Evolutionary conservation across 2,888 invertebrate species (phyloP).

Genomic region (Ceramica pisi): DNA sequence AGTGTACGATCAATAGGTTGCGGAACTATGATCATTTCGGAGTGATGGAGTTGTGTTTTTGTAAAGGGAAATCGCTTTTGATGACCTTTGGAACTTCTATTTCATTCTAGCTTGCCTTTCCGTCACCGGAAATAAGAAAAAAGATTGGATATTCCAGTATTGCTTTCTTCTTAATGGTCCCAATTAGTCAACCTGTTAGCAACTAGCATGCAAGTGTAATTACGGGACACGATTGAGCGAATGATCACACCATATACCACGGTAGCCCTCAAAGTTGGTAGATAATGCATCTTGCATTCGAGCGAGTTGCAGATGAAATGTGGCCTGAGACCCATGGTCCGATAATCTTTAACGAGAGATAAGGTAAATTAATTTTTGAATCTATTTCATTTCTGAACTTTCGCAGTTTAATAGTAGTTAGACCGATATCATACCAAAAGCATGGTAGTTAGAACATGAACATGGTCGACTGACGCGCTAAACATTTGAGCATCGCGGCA

Average conservation of each 20-base stretch:
- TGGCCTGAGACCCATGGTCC: neutral
- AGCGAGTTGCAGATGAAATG: neutral
- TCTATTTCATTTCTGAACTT: neutral
- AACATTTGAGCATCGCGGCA: constrained; percentile 28
- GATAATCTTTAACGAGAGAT: neutral
- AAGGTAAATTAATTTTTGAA: no score
- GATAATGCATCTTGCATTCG: neutral
- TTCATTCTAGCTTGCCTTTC: neutral
- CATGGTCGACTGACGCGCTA: neutral
- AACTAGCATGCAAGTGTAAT: neutral
- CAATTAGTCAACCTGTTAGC: no score
- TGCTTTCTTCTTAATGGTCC: no score
- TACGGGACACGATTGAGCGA: no score
- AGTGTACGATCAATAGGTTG: neutral
- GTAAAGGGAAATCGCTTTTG: neutral
- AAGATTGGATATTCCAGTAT: neutral
- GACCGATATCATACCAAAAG: neutral
- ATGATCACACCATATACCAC: neutral
- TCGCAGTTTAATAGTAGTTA: neutral
- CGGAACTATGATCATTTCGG: neutral
- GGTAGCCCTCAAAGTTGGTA: neutral
- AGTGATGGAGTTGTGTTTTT: constrained; percentile 1
- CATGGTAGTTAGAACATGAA: no score
- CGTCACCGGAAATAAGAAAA: neutral
- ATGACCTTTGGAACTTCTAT: neutral